Conservation (phyloP, 2,113 vertebrate genomes). For the Peromyscus leucopus region DNA sequence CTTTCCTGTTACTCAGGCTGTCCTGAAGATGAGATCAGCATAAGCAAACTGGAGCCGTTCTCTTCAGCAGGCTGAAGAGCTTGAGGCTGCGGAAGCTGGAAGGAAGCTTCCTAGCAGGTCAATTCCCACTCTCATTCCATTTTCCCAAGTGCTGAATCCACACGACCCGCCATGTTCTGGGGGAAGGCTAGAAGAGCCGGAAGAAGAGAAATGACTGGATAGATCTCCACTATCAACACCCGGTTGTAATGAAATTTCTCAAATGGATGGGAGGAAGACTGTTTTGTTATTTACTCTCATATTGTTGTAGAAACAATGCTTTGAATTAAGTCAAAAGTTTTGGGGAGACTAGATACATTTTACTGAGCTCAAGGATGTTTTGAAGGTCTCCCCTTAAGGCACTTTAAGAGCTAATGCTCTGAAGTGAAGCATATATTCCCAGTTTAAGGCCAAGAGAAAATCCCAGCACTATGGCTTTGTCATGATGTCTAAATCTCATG, state of each 20-base stretch:
- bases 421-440: not conserved
- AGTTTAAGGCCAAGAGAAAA: not conserved
- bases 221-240: not conserved
- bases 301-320: not conserved
- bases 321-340: not conserved
- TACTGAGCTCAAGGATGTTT: not conserved
- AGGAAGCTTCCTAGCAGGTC: not conserved
- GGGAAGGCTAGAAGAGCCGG: not conserved
- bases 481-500: not conserved
- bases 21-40: not conserved
- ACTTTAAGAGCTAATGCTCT: not conserved
- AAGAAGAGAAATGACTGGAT: not conserved
- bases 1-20: not conserved
- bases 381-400: not conserved
- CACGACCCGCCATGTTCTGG: not conserved
- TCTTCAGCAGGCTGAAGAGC: not conserved
- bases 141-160: not conserved
- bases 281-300: not conserved
- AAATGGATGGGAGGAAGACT: not conserved
- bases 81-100: not conserved
- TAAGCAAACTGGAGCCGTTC: not conserved
- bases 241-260: not conserved
- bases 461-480: not conserved
- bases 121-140: not conserved
- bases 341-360: not conserved